Percentiles rank a stretch among this genome's conserved stretches.
Conservation (phyloP, 2,113 vertebrate species). For the Agapornis roseicollis region DNA sequence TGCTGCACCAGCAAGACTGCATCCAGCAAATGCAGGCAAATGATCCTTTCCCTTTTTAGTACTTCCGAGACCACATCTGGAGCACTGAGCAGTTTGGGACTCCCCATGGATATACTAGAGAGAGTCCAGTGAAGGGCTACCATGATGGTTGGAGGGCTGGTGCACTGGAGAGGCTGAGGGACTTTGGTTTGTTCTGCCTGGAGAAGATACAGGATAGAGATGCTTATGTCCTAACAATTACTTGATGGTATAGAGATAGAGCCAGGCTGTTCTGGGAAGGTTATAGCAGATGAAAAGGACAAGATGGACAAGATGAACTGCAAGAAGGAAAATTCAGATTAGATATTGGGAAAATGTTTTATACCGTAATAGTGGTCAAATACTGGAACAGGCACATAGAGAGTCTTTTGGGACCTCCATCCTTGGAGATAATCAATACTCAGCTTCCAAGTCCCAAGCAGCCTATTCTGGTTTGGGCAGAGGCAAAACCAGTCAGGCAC, state of each 20-base stretch:
- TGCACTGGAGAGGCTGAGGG: neutral
- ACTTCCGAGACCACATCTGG: neutral
- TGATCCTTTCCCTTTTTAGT: neutral
- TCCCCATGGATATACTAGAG: neutral
- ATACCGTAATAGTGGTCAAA: neutral
- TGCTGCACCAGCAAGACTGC: neutral
- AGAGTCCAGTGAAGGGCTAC: accelerated
- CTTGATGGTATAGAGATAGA: neutral
- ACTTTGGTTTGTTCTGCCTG: neutral
- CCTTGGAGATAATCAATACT: neutral
- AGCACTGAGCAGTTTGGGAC: neutral
- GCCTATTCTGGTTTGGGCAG: neutral
- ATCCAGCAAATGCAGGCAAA: neutral
- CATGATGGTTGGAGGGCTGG: neutral
- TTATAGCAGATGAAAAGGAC: too few species aligned
- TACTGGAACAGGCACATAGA: neutral
- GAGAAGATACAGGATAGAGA: neutral
- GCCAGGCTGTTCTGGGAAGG: neutral
- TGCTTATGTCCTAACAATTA: neutral
- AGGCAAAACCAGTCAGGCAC: neutral
- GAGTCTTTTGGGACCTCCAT: neutral
- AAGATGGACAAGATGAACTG: neutral
- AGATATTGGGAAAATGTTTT: neutral
- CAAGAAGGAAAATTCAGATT: neutral
- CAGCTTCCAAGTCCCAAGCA: neutral